These are phyloP conservation scores for Rhingia rostrata DNA, from an alignment of 2,888 invertebrate species.

Conservation along the genomic window DNA sequence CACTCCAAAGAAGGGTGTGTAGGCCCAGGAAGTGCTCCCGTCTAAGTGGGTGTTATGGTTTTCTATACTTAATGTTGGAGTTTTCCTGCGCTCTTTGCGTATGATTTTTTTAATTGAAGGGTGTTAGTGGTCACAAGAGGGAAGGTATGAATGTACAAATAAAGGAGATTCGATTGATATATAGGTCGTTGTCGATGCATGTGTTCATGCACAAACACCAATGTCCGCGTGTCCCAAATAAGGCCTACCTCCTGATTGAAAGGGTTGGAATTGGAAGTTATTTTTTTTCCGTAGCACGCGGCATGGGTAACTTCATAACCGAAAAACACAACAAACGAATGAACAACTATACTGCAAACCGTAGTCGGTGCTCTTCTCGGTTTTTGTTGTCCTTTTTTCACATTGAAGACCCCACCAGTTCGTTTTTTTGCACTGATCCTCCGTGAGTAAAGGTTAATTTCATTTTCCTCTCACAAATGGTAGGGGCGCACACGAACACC, in stretches of 20 bases:
- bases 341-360: conserved; percentile 47
- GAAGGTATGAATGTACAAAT: conserved; percentile 36
- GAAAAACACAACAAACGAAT: conserved; percentile 68
- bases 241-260: conserved; percentile 63
- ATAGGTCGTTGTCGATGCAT: conserved; percentile 61
- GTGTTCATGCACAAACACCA: conserved; percentile 39
- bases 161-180: conserved; percentile 56
- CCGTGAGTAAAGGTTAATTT: conserved; percentile 69
- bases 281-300: conserved; percentile 1
- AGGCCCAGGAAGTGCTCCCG: conserved; percentile 9
- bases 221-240: conserved; percentile 49
- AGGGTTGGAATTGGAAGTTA: conserved; percentile 32
- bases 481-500: conserved; percentile 4
- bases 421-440: conserved; percentile 43
- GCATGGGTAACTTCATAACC: conserved; percentile 64
- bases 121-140: conserved; percentile 38
- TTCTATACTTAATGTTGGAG: conserved; percentile 46
- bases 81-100: conserved; percentile 3
- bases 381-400: conserved; percentile 63
- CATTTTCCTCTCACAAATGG: conserved; percentile 65
- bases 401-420: conserved; percentile 26
- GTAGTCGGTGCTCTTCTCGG: conserved; percentile 35
- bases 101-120: conserved; percentile 43
- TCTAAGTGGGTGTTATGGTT: conserved; percentile 15
- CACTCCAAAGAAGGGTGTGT: background rate